A percentile compares a stretch with the other conserved stretches of the same genome.
Conservation (phyloP, 2,888 invertebrate genomes). For the Acanthoscelides obtectus region DNA sequence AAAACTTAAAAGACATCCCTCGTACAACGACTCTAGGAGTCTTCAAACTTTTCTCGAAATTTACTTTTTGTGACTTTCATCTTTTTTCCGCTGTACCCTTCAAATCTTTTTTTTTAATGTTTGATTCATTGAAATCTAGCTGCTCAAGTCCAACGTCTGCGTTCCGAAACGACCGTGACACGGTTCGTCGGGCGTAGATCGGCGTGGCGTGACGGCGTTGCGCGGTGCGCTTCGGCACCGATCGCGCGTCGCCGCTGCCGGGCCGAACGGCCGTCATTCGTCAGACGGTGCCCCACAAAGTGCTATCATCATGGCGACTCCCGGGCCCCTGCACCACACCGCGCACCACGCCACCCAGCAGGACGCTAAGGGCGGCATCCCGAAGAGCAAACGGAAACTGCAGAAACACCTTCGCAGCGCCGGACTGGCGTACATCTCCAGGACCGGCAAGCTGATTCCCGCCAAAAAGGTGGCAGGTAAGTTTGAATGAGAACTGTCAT, state of each 20-base stretch:
- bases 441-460: slow-evolving; percentile 49
- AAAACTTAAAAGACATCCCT: no score
- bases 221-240: slow-evolving; percentile 8
- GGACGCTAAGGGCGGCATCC: slow-evolving; percentile 28
- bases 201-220: slow-evolving; percentile 9
- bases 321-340: neutral
- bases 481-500: slow-evolving; percentile 21
- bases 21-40: no score
- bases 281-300: neutral
- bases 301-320: neutral
- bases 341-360: neutral
- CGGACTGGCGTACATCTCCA: slow-evolving; percentile 49
- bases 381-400: slow-evolving; percentile 47
- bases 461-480: slow-evolving; percentile 50
- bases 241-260: neutral
- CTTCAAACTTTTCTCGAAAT: no score
- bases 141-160: neutral
- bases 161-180: neutral
- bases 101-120: no score
- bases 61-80: no score
- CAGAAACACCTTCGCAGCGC: slow-evolving; percentile 49
- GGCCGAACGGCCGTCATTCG: neutral
- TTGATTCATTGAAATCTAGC: no score
- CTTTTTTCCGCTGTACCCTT: no score
- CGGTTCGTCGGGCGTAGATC: neutral